Percentiles rank a stretch among this genome's conserved stretches.
Conservation (phyloP, 2,888 invertebrate genomes). For the Oligia strigilis region DNA sequence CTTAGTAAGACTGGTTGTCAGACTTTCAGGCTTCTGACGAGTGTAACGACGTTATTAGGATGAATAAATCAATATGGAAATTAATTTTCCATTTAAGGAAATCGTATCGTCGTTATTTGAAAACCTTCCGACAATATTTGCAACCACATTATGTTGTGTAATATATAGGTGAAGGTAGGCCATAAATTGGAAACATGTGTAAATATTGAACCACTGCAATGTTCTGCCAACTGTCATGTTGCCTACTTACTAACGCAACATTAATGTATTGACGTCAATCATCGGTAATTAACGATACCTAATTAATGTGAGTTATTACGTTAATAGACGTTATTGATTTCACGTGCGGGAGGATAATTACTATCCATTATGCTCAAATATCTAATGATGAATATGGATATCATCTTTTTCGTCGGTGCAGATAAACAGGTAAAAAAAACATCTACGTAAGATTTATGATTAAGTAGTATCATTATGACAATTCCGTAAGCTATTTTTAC, state of each 20-base stretch:
- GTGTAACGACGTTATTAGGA: not conserved
- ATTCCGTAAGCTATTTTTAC: no score
- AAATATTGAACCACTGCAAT: conserved; percentile 29
- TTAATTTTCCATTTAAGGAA: not conserved
- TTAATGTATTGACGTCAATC: conserved; percentile 26
- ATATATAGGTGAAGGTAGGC: conserved; percentile 11
- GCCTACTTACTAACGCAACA: conserved; percentile 35
- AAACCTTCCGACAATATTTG: not conserved
- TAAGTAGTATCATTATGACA: not conserved
- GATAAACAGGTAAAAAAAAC: not conserved
- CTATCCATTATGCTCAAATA: not conserved
- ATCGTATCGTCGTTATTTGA: not conserved
- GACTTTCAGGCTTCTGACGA: not conserved
- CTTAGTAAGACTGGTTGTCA: not conserved
- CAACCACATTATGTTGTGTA: conserved; percentile 17
- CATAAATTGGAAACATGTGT: conserved; percentile 24
- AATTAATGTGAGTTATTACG: conserved; percentile 42
- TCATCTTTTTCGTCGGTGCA: not conserved
- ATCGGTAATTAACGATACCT: conserved; percentile 49
- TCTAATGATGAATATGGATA: not conserved
- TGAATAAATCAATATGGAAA: not conserved
- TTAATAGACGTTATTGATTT: conserved; percentile 32
- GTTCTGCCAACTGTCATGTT: conserved; percentile 28
- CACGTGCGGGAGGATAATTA: not conserved
- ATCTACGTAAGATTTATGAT: no score